Base-by-base conservation (phyloP, 1,140 invertebrate species). In the Microvelia longipes region DNA sequence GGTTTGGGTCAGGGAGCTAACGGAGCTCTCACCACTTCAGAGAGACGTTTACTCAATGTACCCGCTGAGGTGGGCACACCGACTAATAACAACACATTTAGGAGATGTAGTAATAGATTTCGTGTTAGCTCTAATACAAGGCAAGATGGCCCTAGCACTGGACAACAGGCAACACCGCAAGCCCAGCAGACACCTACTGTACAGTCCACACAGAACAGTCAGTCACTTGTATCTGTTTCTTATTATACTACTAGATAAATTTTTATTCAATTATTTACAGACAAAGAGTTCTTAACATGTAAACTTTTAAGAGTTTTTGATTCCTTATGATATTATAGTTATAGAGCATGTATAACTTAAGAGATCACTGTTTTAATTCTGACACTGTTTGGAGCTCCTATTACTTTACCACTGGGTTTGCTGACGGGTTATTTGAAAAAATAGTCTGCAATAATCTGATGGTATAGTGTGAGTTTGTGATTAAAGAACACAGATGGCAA, bases 1-100 rank as follows among this genome's bases (percentile, higher is more conserved):
- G 66, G 29, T 68, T 63, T 61, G 60, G 70, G 68, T 5, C 62
- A 68, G 14, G 70, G 67, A 15, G 65, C 67, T 2, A 71, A 71
- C 28, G 70, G 70, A 28, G 68, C 62, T 25, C 70, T 29, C 11
- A n/a, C 67, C 2, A 63, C 60, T 61, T 61, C 65, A 15, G 62
- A 24, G 11, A 29, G 71, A 27, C 62, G 68, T 28, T 19, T 67
- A 1, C 68, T 24, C 19, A 68, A 35, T 29, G 64, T 62, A 2
- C 69, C 69, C 14, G 67, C 66, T 26, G 35, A 50, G 62, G 67
- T 67, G 30, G 68, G 29, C 29, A 50, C 28, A 5, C 15, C 25
- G 15, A 14, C 15, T 2, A 26, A n/a, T 24, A 64, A 64, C 25
- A 15, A n/a, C n/a, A 29, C 29, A 13, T 67, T 67, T 26, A 25